These are phyloP conservation scores for Onychomys arenicola DNA, from an alignment of 2,797 vertebrate species.

Conservation along the genomic window DNA sequence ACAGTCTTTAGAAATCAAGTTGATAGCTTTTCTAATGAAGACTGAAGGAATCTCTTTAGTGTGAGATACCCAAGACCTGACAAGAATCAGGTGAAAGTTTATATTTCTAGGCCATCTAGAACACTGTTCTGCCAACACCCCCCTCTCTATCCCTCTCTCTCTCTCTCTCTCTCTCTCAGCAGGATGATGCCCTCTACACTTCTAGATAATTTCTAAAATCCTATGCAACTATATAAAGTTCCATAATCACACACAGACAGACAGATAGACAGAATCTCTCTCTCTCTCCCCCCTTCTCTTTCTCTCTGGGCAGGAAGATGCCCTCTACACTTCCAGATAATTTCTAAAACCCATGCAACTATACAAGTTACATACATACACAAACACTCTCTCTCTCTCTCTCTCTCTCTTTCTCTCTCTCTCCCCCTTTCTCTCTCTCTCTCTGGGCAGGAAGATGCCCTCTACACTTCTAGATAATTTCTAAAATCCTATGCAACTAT, in stretches of 20 bases:
- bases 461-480: background rate
- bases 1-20: slow-evolving; percentile 19
- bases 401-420: too few relatives aligned
- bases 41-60: background rate
- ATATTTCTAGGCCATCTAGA: background rate
- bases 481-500: background rate
- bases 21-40: slow-evolving; percentile 36
- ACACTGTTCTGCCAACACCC: background rate
- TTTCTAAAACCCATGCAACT: background rate
- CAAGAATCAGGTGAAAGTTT: background rate
- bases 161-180: too few relatives aligned
- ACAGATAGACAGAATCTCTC: too few relatives aligned
- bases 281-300: too few relatives aligned
- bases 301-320: background rate
- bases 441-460: background rate
- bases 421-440: too few relatives aligned
- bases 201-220: too few relatives aligned
- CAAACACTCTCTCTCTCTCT: too few relatives aligned
- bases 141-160: too few relatives aligned
- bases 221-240: too few relatives aligned
- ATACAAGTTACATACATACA: background rate
- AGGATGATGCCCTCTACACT: too few relatives aligned
- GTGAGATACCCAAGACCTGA: background rate
- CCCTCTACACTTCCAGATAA: background rate
- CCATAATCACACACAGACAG: too few relatives aligned